phyloP scores from a whole-genome alignment of 1,140 invertebrate species.

The Anthonomus grandis region DNA sequence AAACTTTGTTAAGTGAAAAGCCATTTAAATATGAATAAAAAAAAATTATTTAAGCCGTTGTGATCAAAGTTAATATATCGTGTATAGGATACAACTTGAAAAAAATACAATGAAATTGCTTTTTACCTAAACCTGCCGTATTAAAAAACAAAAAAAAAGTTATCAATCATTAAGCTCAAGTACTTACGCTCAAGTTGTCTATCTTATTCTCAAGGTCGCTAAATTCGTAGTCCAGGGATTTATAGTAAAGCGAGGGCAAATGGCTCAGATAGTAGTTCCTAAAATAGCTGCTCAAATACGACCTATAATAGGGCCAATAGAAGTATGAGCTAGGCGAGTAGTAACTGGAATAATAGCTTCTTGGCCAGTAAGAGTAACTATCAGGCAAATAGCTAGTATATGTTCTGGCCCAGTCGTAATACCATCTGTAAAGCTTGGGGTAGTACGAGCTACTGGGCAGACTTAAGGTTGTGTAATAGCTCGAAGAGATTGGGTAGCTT shows the following conservation, averaged over 20 bases:
- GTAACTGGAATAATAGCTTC: constrained; percentile 15
- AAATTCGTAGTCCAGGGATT: constrained; percentile 30
- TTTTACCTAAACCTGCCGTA: neutral
- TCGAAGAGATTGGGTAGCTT: constrained; percentile 33
- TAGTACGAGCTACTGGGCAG: constrained; percentile 29
- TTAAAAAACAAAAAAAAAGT: neutral
- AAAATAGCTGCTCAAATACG: constrained; percentile 25
- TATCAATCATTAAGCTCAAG: neutral
- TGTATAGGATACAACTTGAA: no score
- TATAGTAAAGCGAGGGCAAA: constrained; percentile 19
- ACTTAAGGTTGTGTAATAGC: constrained; percentile 32
- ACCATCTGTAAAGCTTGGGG: constrained; percentile 28
- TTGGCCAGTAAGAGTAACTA: constrained; percentile 22
- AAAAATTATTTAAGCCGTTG: no score
- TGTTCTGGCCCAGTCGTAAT: constrained; percentile 30
- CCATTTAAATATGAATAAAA: no score
- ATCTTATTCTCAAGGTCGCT: constrained; percentile 31
- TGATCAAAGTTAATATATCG: no score
- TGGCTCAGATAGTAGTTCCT: constrained; percentile 28
- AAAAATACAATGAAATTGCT: constrained; percentile 17
- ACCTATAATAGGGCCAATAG: constrained; percentile 27
- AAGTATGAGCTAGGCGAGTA: constrained; percentile 15
- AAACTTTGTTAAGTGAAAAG: no score
- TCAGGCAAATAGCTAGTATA: constrained; percentile 27
- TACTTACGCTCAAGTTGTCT: constrained; percentile 33